phyloP scores from a whole-genome alignment of 1,140 invertebrate species.

The Pseudomyrmex pallidus region DNA sequence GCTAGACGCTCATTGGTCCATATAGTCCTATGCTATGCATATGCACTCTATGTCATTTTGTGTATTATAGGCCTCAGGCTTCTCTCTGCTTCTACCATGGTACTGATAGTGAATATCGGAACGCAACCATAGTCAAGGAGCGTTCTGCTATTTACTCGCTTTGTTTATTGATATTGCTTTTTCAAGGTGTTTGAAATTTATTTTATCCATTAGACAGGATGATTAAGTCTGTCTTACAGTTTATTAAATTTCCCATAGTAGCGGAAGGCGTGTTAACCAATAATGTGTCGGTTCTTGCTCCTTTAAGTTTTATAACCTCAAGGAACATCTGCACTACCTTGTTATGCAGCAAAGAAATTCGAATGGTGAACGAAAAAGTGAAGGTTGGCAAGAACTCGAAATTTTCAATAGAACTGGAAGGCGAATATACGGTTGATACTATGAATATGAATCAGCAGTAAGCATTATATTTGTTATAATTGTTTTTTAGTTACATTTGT shows the following conservation, averaged over 20 bases:
- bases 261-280: background rate
- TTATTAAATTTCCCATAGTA: background rate
- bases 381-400: conserved; percentile 87
- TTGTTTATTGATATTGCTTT: background rate
- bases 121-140: no score
- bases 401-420: conserved; percentile 87
- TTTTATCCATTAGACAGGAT: conserved; percentile 7
- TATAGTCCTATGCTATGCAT: no score
- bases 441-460: conserved; percentile 83
- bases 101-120: background rate
- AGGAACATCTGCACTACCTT: conserved; percentile 80
- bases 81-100: no score
- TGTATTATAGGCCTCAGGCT: no score
- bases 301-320: conserved; percentile 35
- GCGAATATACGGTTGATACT: conserved; percentile 86
- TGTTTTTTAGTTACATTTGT: no score
- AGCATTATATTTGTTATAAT: conserved; percentile 62
- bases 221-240: conserved; percentile 13
- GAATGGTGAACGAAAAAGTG: conserved; percentile 86
- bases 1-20: no score
- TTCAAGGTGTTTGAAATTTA: background rate
- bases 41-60: no score
- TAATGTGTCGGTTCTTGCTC: background rate
- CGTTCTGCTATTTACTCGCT: background rate
- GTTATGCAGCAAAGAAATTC: conserved; percentile 85